Percentiles rank a stretch among this genome's conserved stretches.
Conservation (phyloP, 2,888 invertebrate species). For the Oscheius sp. region DNA sequence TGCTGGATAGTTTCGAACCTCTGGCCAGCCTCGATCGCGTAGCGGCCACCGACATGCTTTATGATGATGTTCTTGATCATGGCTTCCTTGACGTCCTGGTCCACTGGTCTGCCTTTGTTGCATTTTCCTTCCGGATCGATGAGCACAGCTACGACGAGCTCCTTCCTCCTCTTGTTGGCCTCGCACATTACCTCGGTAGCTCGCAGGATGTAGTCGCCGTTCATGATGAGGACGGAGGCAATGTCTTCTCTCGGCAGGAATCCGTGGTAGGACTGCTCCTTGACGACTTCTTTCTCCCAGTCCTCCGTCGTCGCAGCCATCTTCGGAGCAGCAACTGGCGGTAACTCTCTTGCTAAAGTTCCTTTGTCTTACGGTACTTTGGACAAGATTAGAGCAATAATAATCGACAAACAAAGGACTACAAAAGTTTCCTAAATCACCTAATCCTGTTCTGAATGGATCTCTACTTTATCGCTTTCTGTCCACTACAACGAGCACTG, state of each 20-base stretch:
- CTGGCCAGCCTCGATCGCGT: background rate
- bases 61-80: slow-evolving; percentile 25
- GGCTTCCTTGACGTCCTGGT: slow-evolving; percentile 3
- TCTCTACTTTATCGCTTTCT: too few relatives aligned
- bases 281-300: too few relatives aligned
- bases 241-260: slow-evolving; percentile 27
- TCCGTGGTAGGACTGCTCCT: slow-evolving; percentile 6
- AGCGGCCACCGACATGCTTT: background rate
- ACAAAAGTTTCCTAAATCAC: too few relatives aligned
- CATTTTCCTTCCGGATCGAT: slow-evolving; percentile 27
- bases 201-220: slow-evolving; percentile 31
- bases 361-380: too few relatives aligned
- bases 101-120: background rate
- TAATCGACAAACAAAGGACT: too few relatives aligned
- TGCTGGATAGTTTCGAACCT: slow-evolving; percentile 12
- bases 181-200: background rate
- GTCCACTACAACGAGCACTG: too few relatives aligned
- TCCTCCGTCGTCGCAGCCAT: too few relatives aligned
- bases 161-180: background rate
- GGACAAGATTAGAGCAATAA: too few relatives aligned
- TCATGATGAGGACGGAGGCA: background rate
- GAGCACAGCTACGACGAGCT: slow-evolving; percentile 22
- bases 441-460: too few relatives aligned
- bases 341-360: too few relatives aligned
- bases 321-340: too few relatives aligned